A percentile compares a stretch with the other conserved stretches of the same genome.
Conservation (phyloP, 2,113 vertebrate species). For the Thunnus maccoyii region DNA sequence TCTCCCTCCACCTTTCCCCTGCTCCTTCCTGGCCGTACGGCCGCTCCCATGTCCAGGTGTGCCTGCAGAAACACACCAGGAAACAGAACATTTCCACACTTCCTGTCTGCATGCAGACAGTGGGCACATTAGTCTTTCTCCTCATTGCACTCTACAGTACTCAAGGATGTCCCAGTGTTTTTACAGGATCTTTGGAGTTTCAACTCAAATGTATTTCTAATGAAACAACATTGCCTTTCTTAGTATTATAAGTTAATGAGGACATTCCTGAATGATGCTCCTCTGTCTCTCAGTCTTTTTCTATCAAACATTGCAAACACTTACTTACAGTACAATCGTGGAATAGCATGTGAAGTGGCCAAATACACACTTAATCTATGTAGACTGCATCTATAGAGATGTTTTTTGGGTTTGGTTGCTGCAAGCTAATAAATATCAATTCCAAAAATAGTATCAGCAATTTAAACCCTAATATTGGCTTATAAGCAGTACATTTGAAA, state of each 20-base stretch:
- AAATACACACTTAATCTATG: too few species aligned
- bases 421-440: too few species aligned
- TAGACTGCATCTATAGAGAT: too few species aligned
- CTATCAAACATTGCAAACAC: not conserved
- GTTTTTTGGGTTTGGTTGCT: too few species aligned
- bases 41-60: slow-evolving; percentile 79
- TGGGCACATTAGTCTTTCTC: slow-evolving; percentile 57
- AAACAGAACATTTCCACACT: slow-evolving; percentile 78
- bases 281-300: not conserved
- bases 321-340: not conserved
- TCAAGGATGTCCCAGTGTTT: slow-evolving; percentile 32
- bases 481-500: too few species aligned
- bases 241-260: slow-evolving; percentile 6
- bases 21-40: slow-evolving; percentile 74
- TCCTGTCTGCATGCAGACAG: slow-evolving; percentile 70
- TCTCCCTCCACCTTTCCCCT: slow-evolving; percentile 73
- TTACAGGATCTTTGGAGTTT: slow-evolving; percentile 10
- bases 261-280: not conserved
- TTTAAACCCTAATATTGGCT: too few species aligned
- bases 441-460: too few species aligned
- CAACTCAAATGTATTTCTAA: not conserved
- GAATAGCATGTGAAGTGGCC: too few species aligned
- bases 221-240: not conserved
- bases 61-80: slow-evolving; percentile 69
- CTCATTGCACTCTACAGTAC: slow-evolving; percentile 17